Conservation (phyloP, 2,113 vertebrate genomes). For the Pterophyllum scalare region DNA sequence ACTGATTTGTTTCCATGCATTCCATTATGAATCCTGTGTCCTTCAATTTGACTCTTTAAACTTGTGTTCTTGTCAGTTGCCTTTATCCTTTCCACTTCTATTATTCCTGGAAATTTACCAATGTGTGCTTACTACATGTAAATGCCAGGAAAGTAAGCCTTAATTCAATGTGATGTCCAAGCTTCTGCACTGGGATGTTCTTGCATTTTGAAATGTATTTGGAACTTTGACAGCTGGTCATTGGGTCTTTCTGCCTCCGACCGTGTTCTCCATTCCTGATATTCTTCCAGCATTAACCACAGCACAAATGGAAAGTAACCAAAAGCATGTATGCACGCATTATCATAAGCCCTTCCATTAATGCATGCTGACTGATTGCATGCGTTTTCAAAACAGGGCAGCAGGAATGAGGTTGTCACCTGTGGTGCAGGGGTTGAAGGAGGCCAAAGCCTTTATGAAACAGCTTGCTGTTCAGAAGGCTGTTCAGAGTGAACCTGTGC, state of each 20-base stretch:
- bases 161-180: no score
- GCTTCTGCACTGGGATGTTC: no score
- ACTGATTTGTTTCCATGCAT: no score
- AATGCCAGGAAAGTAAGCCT: no score
- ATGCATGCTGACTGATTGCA: background rate
- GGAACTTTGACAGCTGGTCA: background rate
- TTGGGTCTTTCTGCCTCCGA: background rate
- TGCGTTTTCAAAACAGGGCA: background rate
- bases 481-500: background rate
- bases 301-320: background rate
- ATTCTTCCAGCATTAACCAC: background rate
- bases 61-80: no score
- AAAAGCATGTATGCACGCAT: background rate
- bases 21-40: no score
- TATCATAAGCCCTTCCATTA: background rate
- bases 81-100: no score
- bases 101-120: no score
- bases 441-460: constrained; percentile 12
- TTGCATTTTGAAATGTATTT: background rate
- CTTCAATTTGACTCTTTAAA: no score
- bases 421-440: background rate
- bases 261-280: background rate
- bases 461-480: background rate
- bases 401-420: constrained; percentile 26
- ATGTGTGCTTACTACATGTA: no score